Conservation (phyloP, 2,113 vertebrate genomes). For the Regulus satrapa region DNA sequence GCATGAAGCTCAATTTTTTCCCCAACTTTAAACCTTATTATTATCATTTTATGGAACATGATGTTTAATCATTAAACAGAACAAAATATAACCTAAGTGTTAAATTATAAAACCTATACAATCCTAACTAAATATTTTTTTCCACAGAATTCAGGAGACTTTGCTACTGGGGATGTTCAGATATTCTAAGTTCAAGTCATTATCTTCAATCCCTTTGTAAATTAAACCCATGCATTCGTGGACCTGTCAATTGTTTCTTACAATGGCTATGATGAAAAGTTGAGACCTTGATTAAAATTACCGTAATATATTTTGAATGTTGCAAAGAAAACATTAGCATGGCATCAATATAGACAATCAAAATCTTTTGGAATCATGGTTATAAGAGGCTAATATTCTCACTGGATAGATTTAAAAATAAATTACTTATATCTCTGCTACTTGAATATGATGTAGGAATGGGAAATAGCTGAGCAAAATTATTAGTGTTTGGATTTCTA, state of each 20-base stretch:
- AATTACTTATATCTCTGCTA: neutral
- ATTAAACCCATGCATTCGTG: neutral
- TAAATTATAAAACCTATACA: neutral
- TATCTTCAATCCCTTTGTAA: neutral
- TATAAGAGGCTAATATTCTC: neutral
- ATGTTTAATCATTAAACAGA: neutral
- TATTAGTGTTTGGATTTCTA: neutral
- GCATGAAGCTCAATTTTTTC: neutral
- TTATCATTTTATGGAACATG: neutral
- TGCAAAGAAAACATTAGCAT: neutral
- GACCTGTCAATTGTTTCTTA: neutral
- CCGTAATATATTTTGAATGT: neutral
- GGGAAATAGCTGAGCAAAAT: neutral
- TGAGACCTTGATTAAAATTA: neutral
- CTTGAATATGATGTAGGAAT: neutral
- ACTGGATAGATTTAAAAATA: neutral
- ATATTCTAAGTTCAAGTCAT: neutral
- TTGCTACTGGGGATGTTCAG: neutral
- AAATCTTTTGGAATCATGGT: neutral
- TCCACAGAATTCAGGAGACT: neutral
- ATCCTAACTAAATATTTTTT: neutral
- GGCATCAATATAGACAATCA: neutral
- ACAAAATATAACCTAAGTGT: neutral
- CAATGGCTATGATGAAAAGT: neutral
- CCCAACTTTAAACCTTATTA: neutral